Percentiles rank a stretch among this genome's conserved stretches.
These are phyloP conservation scores for Anoplophora glabripennis DNA, from an alignment of 1,140 invertebrate species.

Conservation along the genomic window DNA sequence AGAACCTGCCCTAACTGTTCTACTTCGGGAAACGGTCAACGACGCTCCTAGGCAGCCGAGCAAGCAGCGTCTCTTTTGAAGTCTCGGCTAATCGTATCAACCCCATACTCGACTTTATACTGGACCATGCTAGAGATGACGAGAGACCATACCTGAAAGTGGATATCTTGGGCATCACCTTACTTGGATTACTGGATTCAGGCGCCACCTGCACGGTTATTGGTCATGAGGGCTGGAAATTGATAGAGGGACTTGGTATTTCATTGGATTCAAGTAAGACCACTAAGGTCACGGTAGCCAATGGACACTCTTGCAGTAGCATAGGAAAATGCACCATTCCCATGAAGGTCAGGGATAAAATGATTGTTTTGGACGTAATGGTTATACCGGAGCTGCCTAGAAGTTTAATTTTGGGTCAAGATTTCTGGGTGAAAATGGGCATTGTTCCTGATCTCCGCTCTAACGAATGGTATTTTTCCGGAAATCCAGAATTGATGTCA, in stretches of 20 bases:
- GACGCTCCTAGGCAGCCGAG: neutral
- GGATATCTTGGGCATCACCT: conserved; percentile 3
- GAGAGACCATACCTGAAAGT: conserved; percentile 15
- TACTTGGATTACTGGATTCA: conserved; percentile 18
- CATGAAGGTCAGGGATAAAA: neutral
- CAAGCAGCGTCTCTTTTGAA: neutral
- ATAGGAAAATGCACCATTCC: conserved; percentile 5
- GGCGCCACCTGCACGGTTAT: conserved; percentile 12
- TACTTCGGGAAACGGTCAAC: conserved; percentile 12
- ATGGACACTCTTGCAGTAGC: conserved; percentile 9
- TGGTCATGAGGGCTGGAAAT: conserved; percentile 6
- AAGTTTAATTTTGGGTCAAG: conserved; percentile 8
- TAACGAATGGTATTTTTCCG: conserved; percentile 6
- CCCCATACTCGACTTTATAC: conserved; percentile 9
- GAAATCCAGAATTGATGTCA: too few relatives aligned
- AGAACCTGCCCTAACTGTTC: conserved; percentile 9
- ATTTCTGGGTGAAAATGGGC: conserved; percentile 21
- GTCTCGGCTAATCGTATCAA: too few relatives aligned
- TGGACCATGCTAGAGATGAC: conserved; percentile 7
- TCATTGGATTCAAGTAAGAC: neutral
- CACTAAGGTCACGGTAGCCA: conserved; percentile 10
- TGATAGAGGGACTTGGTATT: neutral
- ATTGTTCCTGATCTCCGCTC: conserved; percentile 17
- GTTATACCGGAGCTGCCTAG: conserved; percentile 9
- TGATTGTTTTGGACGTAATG: neutral